Evolutionary conservation across 2,797 vertebrate species (phyloP), one percentile per base, ranked within the genome.

Genomic region (Sarcoramphus papa): DNA sequence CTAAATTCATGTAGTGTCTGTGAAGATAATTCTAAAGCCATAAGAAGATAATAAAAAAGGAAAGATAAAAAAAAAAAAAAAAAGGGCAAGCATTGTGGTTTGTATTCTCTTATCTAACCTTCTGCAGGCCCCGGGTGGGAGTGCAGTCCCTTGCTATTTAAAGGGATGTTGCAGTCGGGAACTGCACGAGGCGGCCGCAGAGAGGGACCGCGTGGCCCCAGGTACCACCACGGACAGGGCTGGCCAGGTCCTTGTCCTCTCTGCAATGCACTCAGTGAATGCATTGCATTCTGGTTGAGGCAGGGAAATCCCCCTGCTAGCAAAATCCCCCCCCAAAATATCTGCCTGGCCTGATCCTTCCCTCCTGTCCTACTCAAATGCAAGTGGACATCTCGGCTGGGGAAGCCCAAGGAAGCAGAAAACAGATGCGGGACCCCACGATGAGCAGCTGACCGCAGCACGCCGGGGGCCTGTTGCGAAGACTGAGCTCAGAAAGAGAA

Each of bases 21-120:
- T 91, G 97, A 95, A 98, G 98, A 98, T 98, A 97, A 98, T 98
- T 98, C 98, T 95, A 97, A 97, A 98, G 97, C 97, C 97, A 97
- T 98, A 98, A 98, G 96, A 97, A 98, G 97, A 98, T 97, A 98
- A 98, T 97, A 97, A 96, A 90, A 88, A 93, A 83, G 43, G 80
- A 76, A 96, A 97, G 82, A 96, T 87, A 70, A 97, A 92, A 95
- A 92, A 94, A 64, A 82, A 64, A 82, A 43, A 65, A 84, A 68
- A 74, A 89, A 76, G 91, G 97, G 70, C 74, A 92, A 96, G 94
- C 91, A 15, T 65, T 69, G 57, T 76, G 92, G 95, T 93, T 95
- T 95, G 86, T 81, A 53, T 91, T 96, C 94, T 54, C 97, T 98
- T 98, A 98, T 98, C 98, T 98, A 95, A 95, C 97, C 97, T 56